Evolutionary conservation across 2,113 vertebrate genomes (phyloP).

Genomic region (Periophthalmodon schlosseri): DNA sequence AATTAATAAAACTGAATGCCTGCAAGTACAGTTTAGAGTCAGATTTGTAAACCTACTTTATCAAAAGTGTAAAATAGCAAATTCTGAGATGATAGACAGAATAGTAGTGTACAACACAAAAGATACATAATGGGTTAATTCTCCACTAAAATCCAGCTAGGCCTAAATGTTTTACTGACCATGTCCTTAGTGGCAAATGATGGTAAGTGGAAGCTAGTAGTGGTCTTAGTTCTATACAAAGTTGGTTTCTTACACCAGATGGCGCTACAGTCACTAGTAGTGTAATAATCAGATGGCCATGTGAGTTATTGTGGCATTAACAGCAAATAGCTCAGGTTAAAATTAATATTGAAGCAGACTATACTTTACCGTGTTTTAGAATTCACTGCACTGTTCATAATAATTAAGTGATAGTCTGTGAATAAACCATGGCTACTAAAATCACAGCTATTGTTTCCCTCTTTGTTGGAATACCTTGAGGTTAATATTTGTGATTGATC

Average conservation of each 20-base stretch:
- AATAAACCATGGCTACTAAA: not conserved
- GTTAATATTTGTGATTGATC: not conserved
- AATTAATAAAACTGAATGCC: constrained; percentile 74
- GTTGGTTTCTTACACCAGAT: not conserved
- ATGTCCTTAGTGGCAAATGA: no score
- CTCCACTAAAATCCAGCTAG: no score
- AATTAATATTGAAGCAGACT: not conserved
- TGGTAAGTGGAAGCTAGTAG: no score
- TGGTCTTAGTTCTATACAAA: not conserved
- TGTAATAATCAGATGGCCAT: not conserved
- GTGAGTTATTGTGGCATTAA: no score
- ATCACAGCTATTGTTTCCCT: not conserved
- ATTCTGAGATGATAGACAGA: no score
- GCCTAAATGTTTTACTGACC: no score
- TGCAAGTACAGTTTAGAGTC: constrained; percentile 29
- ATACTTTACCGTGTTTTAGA: not conserved
- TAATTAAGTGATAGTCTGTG: not conserved
- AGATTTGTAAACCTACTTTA: not conserved
- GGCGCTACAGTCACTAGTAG: not conserved
- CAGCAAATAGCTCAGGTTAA: not conserved
- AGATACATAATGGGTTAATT: not conserved
- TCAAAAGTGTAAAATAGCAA: not conserved
- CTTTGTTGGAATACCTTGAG: not conserved
- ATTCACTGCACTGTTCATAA: not conserved
- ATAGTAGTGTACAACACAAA: not conserved